A percentile compares a stretch with the other conserved stretches of the same genome.
These are phyloP conservation scores for Oreochromis grahami DNA, from an alignment of 2,797 vertebrate genomes.

Conservation along the genomic window DNA sequence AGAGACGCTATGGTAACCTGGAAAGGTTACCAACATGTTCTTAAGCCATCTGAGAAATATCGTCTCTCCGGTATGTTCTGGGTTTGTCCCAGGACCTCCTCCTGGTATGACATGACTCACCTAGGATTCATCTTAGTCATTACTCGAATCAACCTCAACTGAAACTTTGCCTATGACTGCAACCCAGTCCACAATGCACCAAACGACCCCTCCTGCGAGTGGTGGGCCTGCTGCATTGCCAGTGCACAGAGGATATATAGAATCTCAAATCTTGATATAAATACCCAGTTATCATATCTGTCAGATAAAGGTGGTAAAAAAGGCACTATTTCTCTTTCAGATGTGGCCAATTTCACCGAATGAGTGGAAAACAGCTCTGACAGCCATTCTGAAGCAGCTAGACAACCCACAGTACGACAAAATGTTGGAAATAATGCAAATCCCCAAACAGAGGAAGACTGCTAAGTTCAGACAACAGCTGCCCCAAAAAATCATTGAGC, in stretches of 20 bases:
- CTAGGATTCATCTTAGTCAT: background rate
- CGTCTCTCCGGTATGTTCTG: background rate
- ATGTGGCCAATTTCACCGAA: rapidly evolving
- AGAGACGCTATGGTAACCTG: too few relatives aligned
- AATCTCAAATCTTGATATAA: background rate
- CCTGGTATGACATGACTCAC: background rate
- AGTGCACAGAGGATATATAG: background rate
- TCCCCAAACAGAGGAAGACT: background rate
- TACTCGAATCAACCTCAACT: background rate
- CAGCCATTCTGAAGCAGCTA: background rate
- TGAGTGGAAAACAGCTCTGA: background rate
- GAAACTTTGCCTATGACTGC: background rate
- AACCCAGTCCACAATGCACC: background rate
- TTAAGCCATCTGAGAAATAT: background rate
- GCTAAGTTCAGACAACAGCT: background rate
- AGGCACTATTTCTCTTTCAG: background rate
- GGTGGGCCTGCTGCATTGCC: background rate
- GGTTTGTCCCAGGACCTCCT: background rate
- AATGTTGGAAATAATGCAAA: background rate
- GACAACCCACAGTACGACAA: background rate
- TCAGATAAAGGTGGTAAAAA: background rate
- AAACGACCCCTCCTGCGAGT: background rate
- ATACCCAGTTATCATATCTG: background rate
- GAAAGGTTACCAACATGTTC: background rate
- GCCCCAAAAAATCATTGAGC: background rate